Evolutionary conservation across 2,888 invertebrate species (phyloP).

Genomic region (Smittia aterrima): DNA sequence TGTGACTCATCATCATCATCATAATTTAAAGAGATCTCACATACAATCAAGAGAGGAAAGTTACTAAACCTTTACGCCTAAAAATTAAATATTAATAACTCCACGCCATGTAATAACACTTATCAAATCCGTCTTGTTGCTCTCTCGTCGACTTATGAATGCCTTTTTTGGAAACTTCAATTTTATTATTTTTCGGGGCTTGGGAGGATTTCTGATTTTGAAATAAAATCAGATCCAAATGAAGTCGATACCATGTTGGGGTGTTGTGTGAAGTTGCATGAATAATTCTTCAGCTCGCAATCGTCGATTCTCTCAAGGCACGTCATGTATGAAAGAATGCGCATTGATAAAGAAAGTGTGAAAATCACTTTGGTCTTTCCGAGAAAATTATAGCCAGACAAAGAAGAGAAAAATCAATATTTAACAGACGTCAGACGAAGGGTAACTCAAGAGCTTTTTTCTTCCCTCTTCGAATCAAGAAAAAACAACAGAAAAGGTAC

Average conservation of each 20-base stretch:
- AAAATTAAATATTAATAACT: not conserved
- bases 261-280: not conserved
- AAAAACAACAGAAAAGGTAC: not conserved
- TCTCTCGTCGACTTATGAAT: not conserved
- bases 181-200: not conserved
- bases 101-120: constrained; percentile 36
- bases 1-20: constrained; percentile 38
- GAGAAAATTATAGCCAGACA: constrained; percentile 18
- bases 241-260: not conserved
- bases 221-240: constrained; percentile 15
- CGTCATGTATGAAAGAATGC: not conserved
- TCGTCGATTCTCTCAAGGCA: not conserved
- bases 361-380: not conserved
- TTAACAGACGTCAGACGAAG: constrained; percentile 33
- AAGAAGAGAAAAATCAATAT: constrained; percentile 38
- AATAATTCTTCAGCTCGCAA: not conserved
- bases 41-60: not conserved
- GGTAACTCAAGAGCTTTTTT: not conserved
- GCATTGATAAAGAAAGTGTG: constrained; percentile 1
- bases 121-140: constrained; percentile 29
- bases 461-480: not conserved
- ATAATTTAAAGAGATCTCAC: not conserved
- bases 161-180: constrained; percentile 33
- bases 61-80: not conserved
- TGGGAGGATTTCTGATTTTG: constrained; percentile 4